phyloP scores from a whole-genome alignment of 2,797 vertebrate species.

The Tadarida brasiliensis region DNA sequence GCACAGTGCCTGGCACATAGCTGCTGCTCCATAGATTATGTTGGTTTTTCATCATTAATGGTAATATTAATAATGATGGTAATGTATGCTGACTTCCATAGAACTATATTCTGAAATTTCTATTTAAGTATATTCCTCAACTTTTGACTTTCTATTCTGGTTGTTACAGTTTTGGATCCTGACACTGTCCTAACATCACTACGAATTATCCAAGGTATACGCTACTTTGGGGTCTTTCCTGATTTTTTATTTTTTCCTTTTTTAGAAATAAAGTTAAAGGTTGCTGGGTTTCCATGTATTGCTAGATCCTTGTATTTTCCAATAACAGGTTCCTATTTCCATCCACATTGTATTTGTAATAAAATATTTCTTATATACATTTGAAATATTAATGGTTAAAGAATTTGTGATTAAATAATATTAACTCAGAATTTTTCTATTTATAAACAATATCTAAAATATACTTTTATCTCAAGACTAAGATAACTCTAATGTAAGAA shows the following conservation, averaged over 20 bases:
- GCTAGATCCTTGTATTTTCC: background rate
- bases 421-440: conserved; percentile 23
- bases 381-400: conserved; percentile 37
- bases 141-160: background rate
- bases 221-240: background rate
- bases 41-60: background rate
- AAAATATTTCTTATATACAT: background rate
- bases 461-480: background rate
- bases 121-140: background rate
- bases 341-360: background rate
- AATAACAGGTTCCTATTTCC: background rate
- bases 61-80: background rate
- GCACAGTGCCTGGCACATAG: background rate
- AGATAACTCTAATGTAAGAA: background rate
- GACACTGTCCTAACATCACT: background rate
- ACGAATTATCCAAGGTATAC: background rate
- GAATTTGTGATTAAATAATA: conserved; percentile 18
- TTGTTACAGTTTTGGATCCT: background rate
- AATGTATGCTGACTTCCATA: background rate
- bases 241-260: background rate
- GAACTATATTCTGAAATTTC: background rate
- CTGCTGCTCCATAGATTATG: background rate
- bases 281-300: background rate
- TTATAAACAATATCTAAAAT: conserved; percentile 31
- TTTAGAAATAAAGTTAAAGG: background rate